Evolutionary conservation across 2,888 invertebrate species (phyloP), one percentile per base, ranked within the genome.

Genomic region (Melanargia galathea): DNA sequence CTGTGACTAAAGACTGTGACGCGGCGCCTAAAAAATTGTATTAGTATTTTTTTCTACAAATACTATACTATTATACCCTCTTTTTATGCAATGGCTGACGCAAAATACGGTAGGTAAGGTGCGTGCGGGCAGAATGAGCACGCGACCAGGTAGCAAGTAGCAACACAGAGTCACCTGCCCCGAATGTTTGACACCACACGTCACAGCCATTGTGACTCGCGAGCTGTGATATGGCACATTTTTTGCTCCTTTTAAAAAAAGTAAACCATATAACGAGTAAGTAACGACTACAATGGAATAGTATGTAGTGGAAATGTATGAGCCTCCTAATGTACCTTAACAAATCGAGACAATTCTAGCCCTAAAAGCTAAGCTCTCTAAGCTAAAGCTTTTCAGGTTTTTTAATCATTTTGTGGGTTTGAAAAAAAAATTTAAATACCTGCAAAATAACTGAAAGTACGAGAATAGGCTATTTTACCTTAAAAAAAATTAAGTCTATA

Each of bases 71-170:
- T 2, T 10, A 26, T 49, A 10, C 30, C 30, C 10, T 30, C 2
- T 49, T 49, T 49, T 49, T 52, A 33, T 33, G 35, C 51, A 33
- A 40, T 55, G 55, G 40, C 55, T 35, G 55, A 24, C 55, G 24
- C 40, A 40, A 38, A 40, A n/a, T 40, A 24, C 33, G 22, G 33
- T 20, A 54, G 52, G 18, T 52, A 13, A 11, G 20, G 35, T 52
- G 35, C 20, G 52, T 35, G 52, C 18, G 35, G 2, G 52, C 5
- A 24, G 51, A 10, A 18, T 20, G 57, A 67, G 77, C 80, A 79
- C 80, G 79, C 76, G 80, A 71, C 74, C 80, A 80, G 79, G 80
- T 80, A 80, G 73, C 66, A n/a, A n/a, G n/a, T n/a, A n/a, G n/a
- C n/a, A n/a, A n/a, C 24, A 61, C 68, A 61, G 60, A 40, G 57